Evolutionary conservation across 2,797 vertebrate species (phyloP).

Genomic region (Lerista edwardsae): DNA sequence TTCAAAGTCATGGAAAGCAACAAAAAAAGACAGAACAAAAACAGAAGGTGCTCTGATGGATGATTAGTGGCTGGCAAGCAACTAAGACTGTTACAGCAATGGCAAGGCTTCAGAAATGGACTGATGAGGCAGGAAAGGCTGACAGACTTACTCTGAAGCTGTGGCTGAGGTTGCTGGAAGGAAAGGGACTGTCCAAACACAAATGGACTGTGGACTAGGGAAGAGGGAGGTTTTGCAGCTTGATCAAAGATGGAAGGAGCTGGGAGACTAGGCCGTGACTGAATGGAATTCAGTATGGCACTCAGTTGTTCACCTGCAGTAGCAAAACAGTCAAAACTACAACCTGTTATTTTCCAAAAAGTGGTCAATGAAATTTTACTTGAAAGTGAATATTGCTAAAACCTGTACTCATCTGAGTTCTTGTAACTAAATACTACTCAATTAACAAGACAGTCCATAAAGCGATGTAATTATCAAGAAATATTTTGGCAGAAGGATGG

Average conservation of each 20-base stretch:
- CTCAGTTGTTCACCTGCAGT: slow-evolving; percentile 99
- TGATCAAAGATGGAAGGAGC: slow-evolving; percentile 99
- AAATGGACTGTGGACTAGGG: slow-evolving; percentile 99
- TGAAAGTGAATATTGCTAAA: slow-evolving; percentile 43
- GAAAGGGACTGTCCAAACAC: slow-evolving; percentile 99
- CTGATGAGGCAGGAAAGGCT: slow-evolving; percentile 89
- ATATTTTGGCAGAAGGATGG: slow-evolving; percentile 30
- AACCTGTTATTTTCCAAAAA: slow-evolving; percentile 86
- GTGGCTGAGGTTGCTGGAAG: slow-evolving; percentile 97
- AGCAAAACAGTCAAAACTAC: slow-evolving; percentile 97
- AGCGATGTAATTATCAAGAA: slow-evolving; percentile 39
- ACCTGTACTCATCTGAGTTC: slow-evolving; percentile 18
- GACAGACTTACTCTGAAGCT: slow-evolving; percentile 99
- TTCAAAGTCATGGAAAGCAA: slow-evolving; percentile 69
- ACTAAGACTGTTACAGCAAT: slow-evolving; percentile 69
- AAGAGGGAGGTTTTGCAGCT: slow-evolving; percentile 99
- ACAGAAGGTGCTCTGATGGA: slow-evolving; percentile 63
- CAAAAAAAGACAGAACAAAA: slow-evolving; percentile 50
- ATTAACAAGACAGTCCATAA: slow-evolving; percentile 20
- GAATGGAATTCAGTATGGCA: slow-evolving; percentile 99
- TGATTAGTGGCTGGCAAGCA: slow-evolving; percentile 68
- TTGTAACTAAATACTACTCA: neutral
- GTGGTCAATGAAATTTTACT: slow-evolving; percentile 63
- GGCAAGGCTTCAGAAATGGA: slow-evolving; percentile 86
- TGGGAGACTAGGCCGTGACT: slow-evolving; percentile 99